phyloP scores from a whole-genome alignment of 2,888 invertebrate genomes.

The Ophioninae sp. region DNA sequence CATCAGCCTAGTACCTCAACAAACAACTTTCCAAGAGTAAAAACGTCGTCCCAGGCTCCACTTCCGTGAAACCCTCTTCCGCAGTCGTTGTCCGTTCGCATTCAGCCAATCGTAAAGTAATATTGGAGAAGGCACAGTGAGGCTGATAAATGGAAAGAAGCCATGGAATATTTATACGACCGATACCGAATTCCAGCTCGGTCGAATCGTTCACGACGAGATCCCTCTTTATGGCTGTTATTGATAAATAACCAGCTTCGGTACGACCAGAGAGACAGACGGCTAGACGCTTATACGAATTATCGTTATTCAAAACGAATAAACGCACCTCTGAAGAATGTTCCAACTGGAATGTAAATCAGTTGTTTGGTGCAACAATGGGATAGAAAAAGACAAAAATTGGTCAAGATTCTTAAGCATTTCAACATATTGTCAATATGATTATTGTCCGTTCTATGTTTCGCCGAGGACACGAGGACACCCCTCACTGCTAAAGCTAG shows the following conservation, averaged over 20 bases:
- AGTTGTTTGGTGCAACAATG: neutral
- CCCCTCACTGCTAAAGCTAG: neutral
- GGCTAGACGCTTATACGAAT: constrained; percentile 11
- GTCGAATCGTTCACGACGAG: constrained; percentile 42
- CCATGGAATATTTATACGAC: constrained; percentile 69
- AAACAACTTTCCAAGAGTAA: neutral
- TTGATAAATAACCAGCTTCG: constrained; percentile 57
- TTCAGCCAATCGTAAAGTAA: constrained; percentile 49
- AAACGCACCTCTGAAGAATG: constrained; percentile 25
- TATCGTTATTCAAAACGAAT: constrained; percentile 18
- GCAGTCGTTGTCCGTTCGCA: constrained; percentile 19
- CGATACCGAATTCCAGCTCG: constrained; percentile 74
- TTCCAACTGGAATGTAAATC: constrained; percentile 1
- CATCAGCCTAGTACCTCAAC: constrained; percentile 24
- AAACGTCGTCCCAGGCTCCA: neutral
- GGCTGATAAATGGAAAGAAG: constrained; percentile 64
- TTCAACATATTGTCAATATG: neutral
- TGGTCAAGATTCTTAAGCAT: neutral
- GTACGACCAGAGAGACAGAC: neutral
- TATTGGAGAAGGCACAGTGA: constrained; percentile 36
- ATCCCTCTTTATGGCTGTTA: constrained; percentile 54
- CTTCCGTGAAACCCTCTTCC: constrained; percentile 29
- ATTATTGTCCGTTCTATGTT: neutral
- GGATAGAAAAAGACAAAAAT: neutral
- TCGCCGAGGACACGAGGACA: neutral